Evolutionary conservation across 2,113 vertebrate genomes (phyloP).

Genomic region (Podilymbus podiceps): DNA sequence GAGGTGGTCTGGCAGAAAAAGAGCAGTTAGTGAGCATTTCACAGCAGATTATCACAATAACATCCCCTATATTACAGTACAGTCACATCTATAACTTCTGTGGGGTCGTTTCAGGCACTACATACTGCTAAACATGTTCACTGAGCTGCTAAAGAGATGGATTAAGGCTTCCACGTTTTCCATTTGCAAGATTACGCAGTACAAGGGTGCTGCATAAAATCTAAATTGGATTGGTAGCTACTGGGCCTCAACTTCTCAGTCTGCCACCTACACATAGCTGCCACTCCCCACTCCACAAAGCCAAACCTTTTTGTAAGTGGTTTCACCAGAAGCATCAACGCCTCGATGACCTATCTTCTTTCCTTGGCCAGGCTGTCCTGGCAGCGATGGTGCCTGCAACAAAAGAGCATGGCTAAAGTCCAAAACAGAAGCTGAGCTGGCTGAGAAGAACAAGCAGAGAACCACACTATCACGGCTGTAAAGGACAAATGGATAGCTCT

Average conservation of each 20-base stretch:
- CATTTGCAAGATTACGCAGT: background rate
- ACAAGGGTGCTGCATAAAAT: background rate
- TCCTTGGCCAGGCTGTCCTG: conserved; percentile 82
- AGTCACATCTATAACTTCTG: background rate
- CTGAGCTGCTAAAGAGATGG: background rate
- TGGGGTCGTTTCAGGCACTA: background rate
- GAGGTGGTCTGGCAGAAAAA: conserved; percentile 87
- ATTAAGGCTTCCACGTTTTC: background rate
- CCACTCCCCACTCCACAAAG: background rate
- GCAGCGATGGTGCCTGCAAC: conserved; percentile 79
- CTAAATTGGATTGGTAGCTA: background rate
- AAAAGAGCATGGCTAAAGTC: background rate
- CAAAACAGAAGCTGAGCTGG: background rate
- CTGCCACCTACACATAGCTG: background rate
- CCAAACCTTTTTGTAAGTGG: conserved; percentile 95
- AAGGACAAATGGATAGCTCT: background rate
- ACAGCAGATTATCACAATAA: background rate
- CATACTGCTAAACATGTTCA: background rate
- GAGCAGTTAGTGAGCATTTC: background rate
- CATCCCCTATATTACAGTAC: background rate
- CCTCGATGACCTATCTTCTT: conserved; percentile 93
- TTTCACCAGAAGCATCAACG: conserved; percentile 95
- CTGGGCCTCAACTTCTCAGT: background rate
- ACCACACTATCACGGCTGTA: fast-evolving
- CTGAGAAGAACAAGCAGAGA: background rate